A percentile compares a stretch with the other conserved stretches of the same genome.
Conservation (phyloP, 2,797 vertebrate species). For the Helostoma temminkii region DNA sequence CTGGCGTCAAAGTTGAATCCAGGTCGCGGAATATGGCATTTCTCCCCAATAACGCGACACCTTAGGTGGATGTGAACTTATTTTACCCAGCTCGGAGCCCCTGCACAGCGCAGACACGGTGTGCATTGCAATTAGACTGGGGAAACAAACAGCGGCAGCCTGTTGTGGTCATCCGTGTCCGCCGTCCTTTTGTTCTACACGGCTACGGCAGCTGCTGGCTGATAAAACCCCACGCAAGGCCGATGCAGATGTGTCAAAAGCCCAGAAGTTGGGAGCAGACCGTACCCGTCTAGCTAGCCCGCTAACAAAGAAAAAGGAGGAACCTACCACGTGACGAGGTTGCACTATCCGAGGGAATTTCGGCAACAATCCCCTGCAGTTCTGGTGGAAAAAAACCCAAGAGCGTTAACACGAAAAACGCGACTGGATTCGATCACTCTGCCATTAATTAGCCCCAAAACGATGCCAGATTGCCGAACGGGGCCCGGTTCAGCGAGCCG, state of each 20-base stretch:
- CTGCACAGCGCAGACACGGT: slow-evolving; percentile 58
- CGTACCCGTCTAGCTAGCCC: slow-evolving; percentile 72
- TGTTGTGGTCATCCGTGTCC: slow-evolving; percentile 13
- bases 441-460: slow-evolving; percentile 70
- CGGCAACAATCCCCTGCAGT: slow-evolving; percentile 90
- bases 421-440: slow-evolving; percentile 50
- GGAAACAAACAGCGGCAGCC: slow-evolving; percentile 58
- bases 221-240: neutral
- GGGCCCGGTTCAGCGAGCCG: slow-evolving; percentile 63
- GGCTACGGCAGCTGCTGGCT: neutral
- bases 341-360: slow-evolving; percentile 94
- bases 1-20: neutral
- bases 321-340: slow-evolving; percentile 97
- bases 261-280: slow-evolving; percentile 74
- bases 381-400: slow-evolving; percentile 82
- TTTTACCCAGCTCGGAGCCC: slow-evolving; percentile 46
- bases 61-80: slow-evolving; percentile 48
- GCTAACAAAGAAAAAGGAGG: slow-evolving; percentile 95
- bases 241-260: slow-evolving; percentile 56
- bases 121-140: slow-evolving; percentile 69
- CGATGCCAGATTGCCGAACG: slow-evolving; percentile 41
- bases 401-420: slow-evolving; percentile 54
- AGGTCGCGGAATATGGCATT: neutral
- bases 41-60: neutral
- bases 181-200: neutral